Evolutionary conservation across 2,113 vertebrate species (phyloP), one percentile per base, ranked within the genome.

Genomic region (Gymnocephalus cernua): DNA sequence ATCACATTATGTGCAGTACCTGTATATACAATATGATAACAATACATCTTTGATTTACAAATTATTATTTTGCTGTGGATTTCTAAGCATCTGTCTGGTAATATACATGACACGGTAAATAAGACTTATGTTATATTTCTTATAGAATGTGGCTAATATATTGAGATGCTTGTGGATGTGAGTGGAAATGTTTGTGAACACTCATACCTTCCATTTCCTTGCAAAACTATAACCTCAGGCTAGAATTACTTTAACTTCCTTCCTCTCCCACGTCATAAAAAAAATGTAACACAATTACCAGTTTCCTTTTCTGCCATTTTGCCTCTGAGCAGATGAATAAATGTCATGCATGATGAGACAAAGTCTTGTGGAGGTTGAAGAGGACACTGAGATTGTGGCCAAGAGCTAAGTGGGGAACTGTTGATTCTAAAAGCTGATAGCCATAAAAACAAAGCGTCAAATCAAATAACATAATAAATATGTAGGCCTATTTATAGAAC

Each of bases 201-300:
- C 38, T 82, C 16, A 53, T 23, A 47, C n/a, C 21, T 79, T 74
- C 45, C 32, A 71, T 66, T 56, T 82, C 59, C 56, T 53, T 29
- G 23, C 71, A 48, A 71, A 59, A 72, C 45, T 35, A 41, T 41
- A 57, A 73, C 74, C 67, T 58, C 57, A n/a, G 70, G 74, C 44
- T 67, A 23, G 19, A 75, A 72, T 70, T 56, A 62, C 21, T 74
- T 14, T 8, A 69, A 69, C 58, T 57, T n/a, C 44, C 41, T 53
- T 29, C 23, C 15, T 47, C 74, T 78, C 9, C 25, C 25, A 59
- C 25, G 29, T 32, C 13, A 63, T 56, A 50, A 41, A 58, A 38
- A 45, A 45, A 51, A 73, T 67, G 81, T 77, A 79, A 79, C 70
- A 74, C 57, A 68, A 69, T 63, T 74, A 44, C 41, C 58, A 19